Percentiles rank a stretch among this genome's conserved stretches.
Conservation (phyloP, 2,797 vertebrate species). For the Urocyon cinereoargenteus region DNA sequence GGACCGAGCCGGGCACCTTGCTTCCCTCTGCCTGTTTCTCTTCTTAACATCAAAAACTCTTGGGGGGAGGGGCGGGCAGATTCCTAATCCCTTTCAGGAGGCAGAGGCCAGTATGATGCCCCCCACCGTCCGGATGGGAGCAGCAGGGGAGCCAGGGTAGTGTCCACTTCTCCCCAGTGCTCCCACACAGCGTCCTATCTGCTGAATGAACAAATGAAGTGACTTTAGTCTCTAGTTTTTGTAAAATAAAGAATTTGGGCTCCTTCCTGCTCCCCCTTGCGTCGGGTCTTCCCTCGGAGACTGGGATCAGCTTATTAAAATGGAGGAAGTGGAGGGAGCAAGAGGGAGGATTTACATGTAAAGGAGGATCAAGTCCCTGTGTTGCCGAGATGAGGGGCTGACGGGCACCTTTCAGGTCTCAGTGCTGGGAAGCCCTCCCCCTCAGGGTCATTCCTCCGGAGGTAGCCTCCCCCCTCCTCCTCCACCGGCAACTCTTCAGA, state of each 20-base stretch:
- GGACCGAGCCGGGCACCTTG: not conserved
- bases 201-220: not conserved
- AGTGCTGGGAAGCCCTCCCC: not conserved
- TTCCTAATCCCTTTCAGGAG: not conserved
- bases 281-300: not conserved
- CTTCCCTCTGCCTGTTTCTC: conserved; percentile 32
- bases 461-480: not conserved
- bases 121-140: not conserved
- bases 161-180: fast-evolving
- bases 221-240: not conserved
- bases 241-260: not conserved
- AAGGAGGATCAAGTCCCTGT: conserved; percentile 65
- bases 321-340: not conserved
- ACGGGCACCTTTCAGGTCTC: conserved; percentile 57
- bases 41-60: not conserved
- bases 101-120: not conserved
- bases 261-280: not conserved
- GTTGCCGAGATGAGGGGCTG: conserved; percentile 18
- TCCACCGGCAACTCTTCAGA: not conserved
- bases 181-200: not conserved
- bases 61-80: not conserved
- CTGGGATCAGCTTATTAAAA: conserved; percentile 45
- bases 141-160: not conserved
- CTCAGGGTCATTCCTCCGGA: not conserved
- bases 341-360: conserved; percentile 70